Percentiles rank a stretch among this genome's conserved stretches.
Conservation (phyloP, 2,797 vertebrate species). For the Prunella strophiata region DNA sequence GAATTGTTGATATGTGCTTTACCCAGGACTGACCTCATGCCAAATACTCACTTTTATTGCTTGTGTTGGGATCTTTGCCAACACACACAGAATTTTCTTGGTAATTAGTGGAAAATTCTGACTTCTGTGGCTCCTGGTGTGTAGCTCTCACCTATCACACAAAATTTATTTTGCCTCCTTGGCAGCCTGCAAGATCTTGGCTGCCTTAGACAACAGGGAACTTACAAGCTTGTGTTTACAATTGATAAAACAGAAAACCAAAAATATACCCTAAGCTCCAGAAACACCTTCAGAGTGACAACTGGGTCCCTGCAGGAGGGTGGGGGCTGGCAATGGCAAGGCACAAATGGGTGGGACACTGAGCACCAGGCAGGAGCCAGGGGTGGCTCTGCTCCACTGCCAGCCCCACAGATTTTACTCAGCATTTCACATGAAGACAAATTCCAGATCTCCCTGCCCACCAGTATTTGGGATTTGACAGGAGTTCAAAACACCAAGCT, state of each 20-base stretch:
- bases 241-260: background rate
- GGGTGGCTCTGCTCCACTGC: background rate
- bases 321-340: rapidly evolving
- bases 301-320: background rate
- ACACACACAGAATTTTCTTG: background rate
- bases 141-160: background rate
- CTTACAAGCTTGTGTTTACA: background rate
- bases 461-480: background rate
- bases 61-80: constrained; percentile 9
- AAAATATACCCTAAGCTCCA: background rate
- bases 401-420: background rate
- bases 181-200: background rate
- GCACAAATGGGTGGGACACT: background rate
- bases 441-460: background rate
- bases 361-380: rapidly evolving
- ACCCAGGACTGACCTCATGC: background rate
- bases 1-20: background rate
- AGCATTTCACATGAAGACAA: background rate
- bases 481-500: background rate
- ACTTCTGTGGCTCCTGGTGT: background rate
- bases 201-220: background rate
- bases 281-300: background rate
- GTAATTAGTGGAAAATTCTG: constrained; percentile 51
- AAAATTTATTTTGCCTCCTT: background rate
- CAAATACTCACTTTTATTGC: background rate